A percentile compares a stretch with the other conserved stretches of the same genome.
phyloP scores from a whole-genome alignment of 2,888 invertebrate species.

The Hymenopus coronatus region DNA sequence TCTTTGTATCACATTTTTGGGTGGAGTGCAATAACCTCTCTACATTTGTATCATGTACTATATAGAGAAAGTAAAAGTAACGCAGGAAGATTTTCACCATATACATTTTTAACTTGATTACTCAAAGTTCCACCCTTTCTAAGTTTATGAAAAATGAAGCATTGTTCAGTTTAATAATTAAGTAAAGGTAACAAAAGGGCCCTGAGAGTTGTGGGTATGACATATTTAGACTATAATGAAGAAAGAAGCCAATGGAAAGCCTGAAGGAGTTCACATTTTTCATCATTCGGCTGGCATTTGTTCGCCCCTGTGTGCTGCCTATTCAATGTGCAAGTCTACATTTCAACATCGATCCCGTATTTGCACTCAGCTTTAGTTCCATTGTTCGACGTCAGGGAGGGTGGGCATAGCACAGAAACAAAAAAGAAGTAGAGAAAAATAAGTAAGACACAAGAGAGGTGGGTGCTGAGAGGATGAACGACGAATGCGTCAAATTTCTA shows the following conservation, averaged over 20 bases:
- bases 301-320: background rate
- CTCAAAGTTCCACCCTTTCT: background rate
- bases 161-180: background rate
- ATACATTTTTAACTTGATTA: background rate
- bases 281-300: background rate
- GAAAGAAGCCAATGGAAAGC: background rate
- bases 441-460: background rate
- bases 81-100: background rate
- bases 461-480: background rate
- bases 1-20: too few species aligned
- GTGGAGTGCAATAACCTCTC: too few species aligned
- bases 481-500: slow-evolving; percentile 1
- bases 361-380: slow-evolving; percentile 5
- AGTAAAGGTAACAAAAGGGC: background rate
- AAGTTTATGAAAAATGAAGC: background rate
- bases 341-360: slow-evolving; percentile 9
- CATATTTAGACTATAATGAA: background rate
- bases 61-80: too few species aligned
- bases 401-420: background rate
- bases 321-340: background rate
- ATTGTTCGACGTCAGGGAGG: slow-evolving; percentile 3
- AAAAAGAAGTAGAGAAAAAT: background rate
- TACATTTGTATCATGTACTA: too few species aligned
- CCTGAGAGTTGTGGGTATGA: background rate
- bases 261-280: background rate